These are phyloP conservation scores for Nasonia longicornis DNA, from an alignment of 1,140 invertebrate species.

Conservation along the genomic window DNA sequence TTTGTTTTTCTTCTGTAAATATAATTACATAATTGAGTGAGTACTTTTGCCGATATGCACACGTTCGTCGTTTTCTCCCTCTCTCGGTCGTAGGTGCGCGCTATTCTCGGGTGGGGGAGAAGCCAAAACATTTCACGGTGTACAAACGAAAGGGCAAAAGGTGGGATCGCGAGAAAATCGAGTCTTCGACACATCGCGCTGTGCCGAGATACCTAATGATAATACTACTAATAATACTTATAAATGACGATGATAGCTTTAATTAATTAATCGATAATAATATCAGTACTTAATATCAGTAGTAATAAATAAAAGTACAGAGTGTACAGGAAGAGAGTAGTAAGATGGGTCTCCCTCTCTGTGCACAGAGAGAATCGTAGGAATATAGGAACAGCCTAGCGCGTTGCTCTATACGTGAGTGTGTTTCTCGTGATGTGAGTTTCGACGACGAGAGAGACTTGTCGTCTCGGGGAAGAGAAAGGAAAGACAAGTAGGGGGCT, in stretches of 20 bases:
- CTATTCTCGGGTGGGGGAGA: constrained; percentile 2
- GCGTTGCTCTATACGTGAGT: constrained; percentile 24
- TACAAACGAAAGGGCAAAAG: constrained; percentile 22
- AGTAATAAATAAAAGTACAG: constrained; percentile 45
- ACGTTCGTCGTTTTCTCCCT: not conserved
- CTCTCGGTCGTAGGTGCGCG: constrained; percentile 10
- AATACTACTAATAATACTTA: constrained; percentile 49
- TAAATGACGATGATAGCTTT: constrained; percentile 36
- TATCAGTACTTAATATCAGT: constrained; percentile 45
- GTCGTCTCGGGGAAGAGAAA: constrained; percentile 18
- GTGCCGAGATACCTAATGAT: constrained; percentile 28
- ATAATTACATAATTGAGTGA: constrained; percentile 14
- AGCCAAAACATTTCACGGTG: not conserved
- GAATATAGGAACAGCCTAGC: constrained; percentile 46
- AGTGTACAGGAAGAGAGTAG: constrained; percentile 24
- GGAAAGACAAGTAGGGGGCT: constrained; percentile 20
- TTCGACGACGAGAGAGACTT: constrained; percentile 5
- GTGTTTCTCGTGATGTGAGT: not conserved
- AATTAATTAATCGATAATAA: constrained; percentile 36
- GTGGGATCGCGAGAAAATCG: not conserved
- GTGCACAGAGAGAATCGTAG: constrained; percentile 22
- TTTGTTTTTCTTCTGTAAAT: not conserved
- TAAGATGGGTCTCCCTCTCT: not conserved
- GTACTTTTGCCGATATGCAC: constrained; percentile 4
- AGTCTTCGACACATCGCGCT: not conserved